Evolutionary conservation across 2,797 vertebrate genomes (phyloP).

Genomic region (Rhynchotus rufescens): DNA sequence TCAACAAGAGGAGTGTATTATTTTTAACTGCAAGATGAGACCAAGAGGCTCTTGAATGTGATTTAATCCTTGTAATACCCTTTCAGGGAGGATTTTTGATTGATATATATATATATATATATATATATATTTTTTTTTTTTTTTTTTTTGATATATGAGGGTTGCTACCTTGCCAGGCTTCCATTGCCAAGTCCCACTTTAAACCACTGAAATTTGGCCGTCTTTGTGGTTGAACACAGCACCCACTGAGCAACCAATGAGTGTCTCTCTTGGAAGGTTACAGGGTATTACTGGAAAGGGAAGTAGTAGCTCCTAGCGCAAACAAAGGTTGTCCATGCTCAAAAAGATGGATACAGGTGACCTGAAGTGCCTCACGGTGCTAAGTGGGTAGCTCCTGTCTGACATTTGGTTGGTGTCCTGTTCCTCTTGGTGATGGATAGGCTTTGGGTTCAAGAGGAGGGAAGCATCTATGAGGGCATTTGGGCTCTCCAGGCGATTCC

Average conservation of each 20-base stretch:
- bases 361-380: conserved; percentile 21
- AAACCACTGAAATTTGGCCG: neutral
- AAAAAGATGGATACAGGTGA: conserved; percentile 39
- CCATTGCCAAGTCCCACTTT: neutral
- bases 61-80: neutral
- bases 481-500: neutral
- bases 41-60: neutral
- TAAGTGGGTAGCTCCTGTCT: conserved; percentile 18
- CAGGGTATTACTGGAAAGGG: neutral
- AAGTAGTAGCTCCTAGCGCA: neutral
- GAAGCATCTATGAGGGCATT: neutral
- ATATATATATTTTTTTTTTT: too few species aligned
- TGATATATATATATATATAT: too few species aligned
- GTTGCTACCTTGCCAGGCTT: neutral
- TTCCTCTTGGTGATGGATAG: conserved; percentile 1
- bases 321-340: conserved; percentile 48
- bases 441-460: conserved; percentile 15
- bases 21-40: neutral
- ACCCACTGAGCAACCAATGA: neutral
- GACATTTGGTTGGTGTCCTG: neutral
- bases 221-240: neutral
- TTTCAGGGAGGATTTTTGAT: neutral
- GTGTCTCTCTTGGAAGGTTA: neutral
- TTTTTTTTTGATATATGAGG: neutral
- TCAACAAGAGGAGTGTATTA: neutral